phyloP scores from a whole-genome alignment of 1,140 invertebrate genomes.

The Macrostomum lignano region DNA sequence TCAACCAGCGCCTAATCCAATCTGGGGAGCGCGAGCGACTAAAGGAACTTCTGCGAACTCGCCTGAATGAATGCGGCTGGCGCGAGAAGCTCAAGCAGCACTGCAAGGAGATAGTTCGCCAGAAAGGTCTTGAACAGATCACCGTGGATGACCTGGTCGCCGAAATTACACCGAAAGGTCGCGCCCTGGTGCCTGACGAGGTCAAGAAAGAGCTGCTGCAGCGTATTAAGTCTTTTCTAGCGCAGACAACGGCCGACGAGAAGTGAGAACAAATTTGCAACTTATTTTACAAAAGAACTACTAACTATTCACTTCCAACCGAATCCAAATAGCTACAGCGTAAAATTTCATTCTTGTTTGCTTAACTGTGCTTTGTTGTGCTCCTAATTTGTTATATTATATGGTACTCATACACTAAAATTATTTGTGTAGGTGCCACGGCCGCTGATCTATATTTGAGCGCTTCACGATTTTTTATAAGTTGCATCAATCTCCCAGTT shows the following conservation, averaged over 20 bases:
- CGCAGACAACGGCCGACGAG: slow-evolving; percentile 14
- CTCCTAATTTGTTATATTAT: no score
- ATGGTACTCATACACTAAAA: no score
- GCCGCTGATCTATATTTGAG: no score
- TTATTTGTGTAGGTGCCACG: no score
- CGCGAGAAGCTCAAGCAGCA: slow-evolving; percentile 51
- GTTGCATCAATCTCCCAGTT: no score
- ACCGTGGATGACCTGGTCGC: slow-evolving; percentile 49
- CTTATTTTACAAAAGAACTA: no score
- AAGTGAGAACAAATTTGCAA: background rate
- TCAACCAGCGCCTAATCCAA: slow-evolving; percentile 27
- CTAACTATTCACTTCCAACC: no score
- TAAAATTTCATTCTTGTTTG: no score
- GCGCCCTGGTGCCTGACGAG: slow-evolving; percentile 49
- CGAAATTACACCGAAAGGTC: slow-evolving; percentile 48
- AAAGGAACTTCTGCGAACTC: slow-evolving; percentile 45
- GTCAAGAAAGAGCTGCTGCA: slow-evolving; percentile 60
- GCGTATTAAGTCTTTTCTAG: slow-evolving; percentile 41
- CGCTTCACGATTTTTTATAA: no score
- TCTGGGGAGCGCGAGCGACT: slow-evolving; percentile 36
- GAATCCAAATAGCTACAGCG: no score
- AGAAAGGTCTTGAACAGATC: slow-evolving; percentile 41
- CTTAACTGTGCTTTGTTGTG: no score
- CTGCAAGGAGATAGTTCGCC: slow-evolving; percentile 45
- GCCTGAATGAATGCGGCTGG: slow-evolving; percentile 63